These are phyloP conservation scores for Volucella zonaria DNA, from an alignment of 2,888 invertebrate species.

Conservation along the genomic window DNA sequence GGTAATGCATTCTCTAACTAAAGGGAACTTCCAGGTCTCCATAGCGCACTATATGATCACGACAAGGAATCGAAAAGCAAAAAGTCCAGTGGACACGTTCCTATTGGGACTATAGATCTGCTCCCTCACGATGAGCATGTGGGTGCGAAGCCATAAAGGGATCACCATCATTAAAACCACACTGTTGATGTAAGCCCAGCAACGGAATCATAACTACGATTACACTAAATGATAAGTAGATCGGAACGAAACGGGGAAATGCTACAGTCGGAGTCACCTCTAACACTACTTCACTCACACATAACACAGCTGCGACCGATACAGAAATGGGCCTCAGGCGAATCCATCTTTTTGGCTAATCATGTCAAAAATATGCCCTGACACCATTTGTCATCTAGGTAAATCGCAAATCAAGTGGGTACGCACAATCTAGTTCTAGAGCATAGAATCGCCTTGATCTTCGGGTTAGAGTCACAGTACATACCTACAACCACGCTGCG, in stretches of 20 bases:
- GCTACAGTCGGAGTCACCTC: constrained; percentile 38
- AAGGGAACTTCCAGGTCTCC: constrained; percentile 58
- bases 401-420: constrained; percentile 65
- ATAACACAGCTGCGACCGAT: neutral
- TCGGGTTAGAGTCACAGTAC: neutral
- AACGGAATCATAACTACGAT: constrained; percentile 70
- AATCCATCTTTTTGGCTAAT: constrained; percentile 71
- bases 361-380: constrained; percentile 68
- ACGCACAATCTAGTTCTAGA: constrained; percentile 62
- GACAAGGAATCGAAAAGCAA: constrained; percentile 39
- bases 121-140: constrained; percentile 71
- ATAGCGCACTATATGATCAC: constrained; percentile 68
- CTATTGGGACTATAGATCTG: constrained; percentile 54
- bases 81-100: constrained; percentile 66
- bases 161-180: constrained; percentile 68
- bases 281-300: constrained; percentile 4
- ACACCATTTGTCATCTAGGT: constrained; percentile 67
- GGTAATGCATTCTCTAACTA: constrained; percentile 59
- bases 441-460: constrained; percentile 57
- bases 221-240: constrained; percentile 73
- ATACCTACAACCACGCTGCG: neutral
- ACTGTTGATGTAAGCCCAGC: constrained; percentile 34
- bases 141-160: constrained; percentile 73
- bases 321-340: constrained; percentile 18
- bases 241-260: constrained; percentile 68